phyloP scores from a whole-genome alignment of 2,888 invertebrate genomes.

The Drosophila peninsularis region DNA sequence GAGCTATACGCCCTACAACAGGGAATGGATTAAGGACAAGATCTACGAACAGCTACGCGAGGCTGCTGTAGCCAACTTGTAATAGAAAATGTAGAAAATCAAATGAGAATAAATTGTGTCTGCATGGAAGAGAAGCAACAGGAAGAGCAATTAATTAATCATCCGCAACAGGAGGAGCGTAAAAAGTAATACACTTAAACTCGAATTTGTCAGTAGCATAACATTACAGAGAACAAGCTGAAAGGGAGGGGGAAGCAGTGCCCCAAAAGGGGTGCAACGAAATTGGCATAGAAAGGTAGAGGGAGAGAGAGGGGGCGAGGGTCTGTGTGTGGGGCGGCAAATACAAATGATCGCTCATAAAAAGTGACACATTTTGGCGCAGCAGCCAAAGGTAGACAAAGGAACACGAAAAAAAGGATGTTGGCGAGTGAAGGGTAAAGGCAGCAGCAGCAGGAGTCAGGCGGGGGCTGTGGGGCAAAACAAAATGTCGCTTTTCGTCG shows the following conservation, averaged over 20 bases:
- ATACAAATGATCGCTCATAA: constrained; percentile 79
- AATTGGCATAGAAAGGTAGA: constrained; percentile 24
- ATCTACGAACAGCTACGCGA: constrained; percentile 97
- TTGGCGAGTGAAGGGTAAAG: neutral
- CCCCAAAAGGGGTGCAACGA: constrained; percentile 32
- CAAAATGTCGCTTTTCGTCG: constrained; percentile 55
- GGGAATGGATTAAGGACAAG: constrained; percentile 99
- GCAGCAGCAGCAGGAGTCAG: neutral
- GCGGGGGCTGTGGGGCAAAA: constrained; percentile 3
- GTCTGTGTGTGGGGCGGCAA: too few species aligned
- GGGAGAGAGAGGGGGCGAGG: constrained; percentile 10
- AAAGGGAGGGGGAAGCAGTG: constrained; percentile 22
- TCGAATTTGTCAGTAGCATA: constrained; percentile 75
- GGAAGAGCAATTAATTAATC: constrained; percentile 70
- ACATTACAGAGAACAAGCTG: constrained; percentile 48
- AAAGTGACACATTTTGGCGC: constrained; percentile 76
- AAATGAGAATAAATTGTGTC: constrained; percentile 59
- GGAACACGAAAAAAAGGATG: neutral
- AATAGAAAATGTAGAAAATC: constrained; percentile 7
- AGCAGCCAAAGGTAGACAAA: constrained; percentile 33
- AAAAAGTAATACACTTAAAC: constrained; percentile 79
- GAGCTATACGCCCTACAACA: constrained; percentile 98
- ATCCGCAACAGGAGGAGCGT: constrained; percentile 49
- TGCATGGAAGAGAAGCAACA: constrained; percentile 28
- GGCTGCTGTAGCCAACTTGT: constrained; percentile 82